phyloP scores from a whole-genome alignment of 1,140 invertebrate genomes.

The Drosophila yakuba region DNA sequence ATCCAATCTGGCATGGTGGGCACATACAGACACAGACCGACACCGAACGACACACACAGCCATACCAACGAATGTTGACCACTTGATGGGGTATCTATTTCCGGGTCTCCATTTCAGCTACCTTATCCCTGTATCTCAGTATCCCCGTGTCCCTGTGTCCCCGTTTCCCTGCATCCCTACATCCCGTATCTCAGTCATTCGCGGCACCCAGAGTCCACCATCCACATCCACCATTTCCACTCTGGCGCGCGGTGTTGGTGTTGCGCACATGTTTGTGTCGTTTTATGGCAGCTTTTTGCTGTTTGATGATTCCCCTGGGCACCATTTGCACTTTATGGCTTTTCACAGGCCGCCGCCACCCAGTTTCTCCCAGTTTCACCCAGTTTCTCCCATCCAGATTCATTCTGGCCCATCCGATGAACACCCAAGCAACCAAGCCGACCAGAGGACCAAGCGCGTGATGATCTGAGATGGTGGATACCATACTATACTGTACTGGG shows the following conservation, averaged over 20 bases:
- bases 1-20: conserved; percentile 54
- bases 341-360: conserved; percentile 56
- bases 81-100: conserved; percentile 74
- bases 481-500: neutral
- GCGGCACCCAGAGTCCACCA: neutral
- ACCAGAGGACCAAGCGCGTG: conserved; percentile 3
- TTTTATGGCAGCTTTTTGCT: conserved; percentile 77
- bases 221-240: neutral
- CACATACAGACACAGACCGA: neutral
- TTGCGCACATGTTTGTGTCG: conserved; percentile 68
- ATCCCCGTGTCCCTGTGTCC: neutral
- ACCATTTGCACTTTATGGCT: conserved; percentile 79
- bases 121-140: neutral
- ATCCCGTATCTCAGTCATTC: neutral
- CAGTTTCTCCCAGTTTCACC: neutral
- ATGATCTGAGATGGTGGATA: conserved; percentile 28
- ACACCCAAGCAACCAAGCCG: conserved; percentile 6
- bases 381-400: neutral
- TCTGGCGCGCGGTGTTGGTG: conserved; percentile 32
- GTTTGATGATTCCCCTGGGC: conserved; percentile 76
- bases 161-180: neutral
- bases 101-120: conserved; percentile 28
- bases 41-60: neutral
- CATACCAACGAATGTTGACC: conserved; percentile 46
- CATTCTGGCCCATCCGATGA: conserved; percentile 1